phyloP scores from a whole-genome alignment of 2,113 vertebrate species.

The Pagrus major region DNA sequence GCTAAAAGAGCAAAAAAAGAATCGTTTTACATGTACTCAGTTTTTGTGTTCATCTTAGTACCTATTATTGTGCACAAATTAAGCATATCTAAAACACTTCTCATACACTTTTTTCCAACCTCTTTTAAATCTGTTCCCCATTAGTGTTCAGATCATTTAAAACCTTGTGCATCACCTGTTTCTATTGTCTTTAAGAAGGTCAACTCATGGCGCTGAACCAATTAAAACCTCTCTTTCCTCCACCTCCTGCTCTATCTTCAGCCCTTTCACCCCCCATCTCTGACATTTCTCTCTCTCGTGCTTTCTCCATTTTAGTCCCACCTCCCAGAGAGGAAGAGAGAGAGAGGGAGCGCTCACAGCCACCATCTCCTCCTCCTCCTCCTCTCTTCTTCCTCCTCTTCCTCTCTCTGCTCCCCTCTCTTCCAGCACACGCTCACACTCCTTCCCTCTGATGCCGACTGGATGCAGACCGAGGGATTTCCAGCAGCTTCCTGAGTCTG shows the following conservation, averaged over 20 bases:
- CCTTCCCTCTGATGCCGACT: slow-evolving; percentile 71
- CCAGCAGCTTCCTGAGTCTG: slow-evolving; percentile 64
- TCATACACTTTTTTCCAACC: background rate
- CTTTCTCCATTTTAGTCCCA: slow-evolving; percentile 71
- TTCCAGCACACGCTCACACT: slow-evolving; percentile 63
- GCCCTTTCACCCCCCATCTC: slow-evolving; percentile 35
- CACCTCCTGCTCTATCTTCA: slow-evolving; percentile 25
- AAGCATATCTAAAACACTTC: background rate
- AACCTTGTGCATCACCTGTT: slow-evolving; percentile 12
- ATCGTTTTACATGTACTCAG: background rate
- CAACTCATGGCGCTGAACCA: slow-evolving; percentile 23
- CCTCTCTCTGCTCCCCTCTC: slow-evolving; percentile 45
- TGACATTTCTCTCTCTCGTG: slow-evolving; percentile 54
- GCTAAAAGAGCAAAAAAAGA: background rate
- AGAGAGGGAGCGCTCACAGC: slow-evolving; percentile 46
- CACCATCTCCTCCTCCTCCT: slow-evolving; percentile 52
- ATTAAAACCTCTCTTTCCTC: slow-evolving; percentile 42
- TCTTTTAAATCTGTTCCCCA: slow-evolving; percentile 12
- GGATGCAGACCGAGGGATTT: slow-evolving; percentile 76
- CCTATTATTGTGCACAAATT: background rate
- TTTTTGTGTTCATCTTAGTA: background rate
- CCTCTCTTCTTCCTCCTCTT: slow-evolving; percentile 30
- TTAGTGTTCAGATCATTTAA: background rate
- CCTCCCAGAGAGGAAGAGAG: slow-evolving; percentile 60
- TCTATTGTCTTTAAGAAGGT: slow-evolving; percentile 48